A percentile compares a stretch with the other conserved stretches of the same genome.
These are phyloP conservation scores for Emydocephalus ijimae DNA, from an alignment of 2,113 vertebrate genomes.

Conservation along the genomic window DNA sequence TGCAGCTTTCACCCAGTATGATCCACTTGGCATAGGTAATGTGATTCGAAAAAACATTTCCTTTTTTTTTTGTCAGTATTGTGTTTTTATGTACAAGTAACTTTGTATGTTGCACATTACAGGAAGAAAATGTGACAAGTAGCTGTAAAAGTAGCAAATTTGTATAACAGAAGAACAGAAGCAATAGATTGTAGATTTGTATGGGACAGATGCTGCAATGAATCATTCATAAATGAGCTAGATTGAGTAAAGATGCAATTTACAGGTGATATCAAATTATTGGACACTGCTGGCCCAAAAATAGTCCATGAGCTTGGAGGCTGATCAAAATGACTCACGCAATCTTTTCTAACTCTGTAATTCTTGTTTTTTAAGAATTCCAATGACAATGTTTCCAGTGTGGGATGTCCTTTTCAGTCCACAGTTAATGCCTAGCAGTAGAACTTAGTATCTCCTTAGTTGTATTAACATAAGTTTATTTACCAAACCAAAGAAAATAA, in stretches of 20 bases:
- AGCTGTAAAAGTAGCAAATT: background rate
- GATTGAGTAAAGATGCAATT: background rate
- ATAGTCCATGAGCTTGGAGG: background rate
- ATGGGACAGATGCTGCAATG: background rate
- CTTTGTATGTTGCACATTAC: background rate
- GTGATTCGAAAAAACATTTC: background rate
- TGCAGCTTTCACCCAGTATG: slow-evolving; percentile 75
- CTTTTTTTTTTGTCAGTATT: background rate
- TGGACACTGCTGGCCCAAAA: background rate
- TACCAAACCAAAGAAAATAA: background rate
- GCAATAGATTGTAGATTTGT: background rate
- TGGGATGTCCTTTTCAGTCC: background rate
- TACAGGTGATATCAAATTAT: background rate
- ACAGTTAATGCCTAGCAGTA: background rate
- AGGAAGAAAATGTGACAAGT: background rate
- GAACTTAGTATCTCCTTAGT: background rate
- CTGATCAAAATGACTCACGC: background rate
- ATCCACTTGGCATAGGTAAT: slow-evolving; percentile 77
- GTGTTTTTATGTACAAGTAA: background rate
- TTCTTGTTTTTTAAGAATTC: background rate
- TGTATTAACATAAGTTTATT: background rate
- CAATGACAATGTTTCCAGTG: background rate
- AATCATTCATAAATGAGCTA: background rate
- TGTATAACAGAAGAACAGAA: background rate
- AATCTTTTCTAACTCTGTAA: background rate